Conservation (phyloP, 2,888 invertebrate genomes). For the Agriotes lineatus region DNA sequence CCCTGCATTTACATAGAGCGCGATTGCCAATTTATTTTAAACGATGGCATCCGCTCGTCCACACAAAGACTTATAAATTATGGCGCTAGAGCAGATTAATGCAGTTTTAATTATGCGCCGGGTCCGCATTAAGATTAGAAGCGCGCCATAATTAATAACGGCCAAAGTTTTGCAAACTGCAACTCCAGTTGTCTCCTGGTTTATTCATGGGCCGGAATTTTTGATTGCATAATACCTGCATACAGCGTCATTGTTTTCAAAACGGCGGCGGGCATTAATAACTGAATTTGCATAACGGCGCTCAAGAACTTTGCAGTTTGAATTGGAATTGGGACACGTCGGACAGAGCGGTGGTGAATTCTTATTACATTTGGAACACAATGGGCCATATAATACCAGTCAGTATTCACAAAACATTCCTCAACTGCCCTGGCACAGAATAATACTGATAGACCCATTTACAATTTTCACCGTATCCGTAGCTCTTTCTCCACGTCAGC, state of each 20-base stretch:
- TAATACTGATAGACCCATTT: constrained; percentile 51
- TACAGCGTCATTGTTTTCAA: constrained; percentile 24
- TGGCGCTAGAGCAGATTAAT: not conserved
- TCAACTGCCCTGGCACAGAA: constrained; percentile 46
- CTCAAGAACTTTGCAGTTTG: constrained; percentile 38
- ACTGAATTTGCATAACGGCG: constrained; percentile 32
- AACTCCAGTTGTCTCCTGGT: no score
- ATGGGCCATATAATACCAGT: constrained; percentile 48
- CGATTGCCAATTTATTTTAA: constrained; percentile 21
- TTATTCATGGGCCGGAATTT: no score
- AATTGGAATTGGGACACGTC: constrained; percentile 51
- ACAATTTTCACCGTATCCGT: constrained; percentile 30
- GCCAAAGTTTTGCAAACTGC: no score
- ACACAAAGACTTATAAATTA: not conserved
- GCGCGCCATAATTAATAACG: no score
- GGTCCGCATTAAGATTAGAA: no score
- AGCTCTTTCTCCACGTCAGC: constrained; percentile 3
- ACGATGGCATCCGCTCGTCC: not conserved
- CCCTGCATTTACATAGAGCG: constrained; percentile 14
- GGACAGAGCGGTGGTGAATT: constrained; percentile 48
- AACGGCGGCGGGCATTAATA: constrained; percentile 19
- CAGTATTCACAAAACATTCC: constrained; percentile 51
- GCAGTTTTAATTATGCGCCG: constrained; percentile 10
- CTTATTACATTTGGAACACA: constrained; percentile 50
- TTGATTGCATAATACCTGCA: constrained; percentile 4